phyloP scores from a whole-genome alignment of 1,140 invertebrate species.

The Choristoneura fumiferana region DNA sequence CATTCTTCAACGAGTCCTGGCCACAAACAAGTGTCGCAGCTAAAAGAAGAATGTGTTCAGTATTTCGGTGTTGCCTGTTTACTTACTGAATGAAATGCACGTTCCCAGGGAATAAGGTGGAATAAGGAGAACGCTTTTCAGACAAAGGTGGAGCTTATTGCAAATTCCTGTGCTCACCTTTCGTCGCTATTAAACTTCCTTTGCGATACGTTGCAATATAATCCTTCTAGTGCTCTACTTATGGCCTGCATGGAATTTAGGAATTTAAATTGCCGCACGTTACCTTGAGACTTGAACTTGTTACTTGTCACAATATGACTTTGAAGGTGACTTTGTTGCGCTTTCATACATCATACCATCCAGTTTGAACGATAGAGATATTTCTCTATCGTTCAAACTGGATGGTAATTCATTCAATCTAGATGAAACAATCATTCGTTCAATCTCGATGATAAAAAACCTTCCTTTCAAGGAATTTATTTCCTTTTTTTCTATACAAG shows the following conservation, averaged over 20 bases:
- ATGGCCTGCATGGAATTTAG: conserved; percentile 6
- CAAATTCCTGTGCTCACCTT: conserved; percentile 69
- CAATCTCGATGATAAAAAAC: too few species aligned
- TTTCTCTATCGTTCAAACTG: too few species aligned
- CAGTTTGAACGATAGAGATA: too few species aligned
- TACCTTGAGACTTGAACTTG: too few species aligned
- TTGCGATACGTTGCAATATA: conserved; percentile 53
- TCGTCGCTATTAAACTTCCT: conserved; percentile 57
- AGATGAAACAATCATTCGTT: too few species aligned
- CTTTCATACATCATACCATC: too few species aligned
- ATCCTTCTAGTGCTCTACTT: conserved; percentile 41
- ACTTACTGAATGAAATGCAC: conserved; percentile 64
- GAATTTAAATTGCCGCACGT: conserved; percentile 9
- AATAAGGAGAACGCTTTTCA: conserved; percentile 46
- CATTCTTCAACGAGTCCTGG: conserved; percentile 7
- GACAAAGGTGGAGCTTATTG: conserved; percentile 72
- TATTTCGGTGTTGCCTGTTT: conserved; percentile 31
- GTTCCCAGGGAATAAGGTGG: conserved; percentile 63
- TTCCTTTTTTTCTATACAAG: too few species aligned
- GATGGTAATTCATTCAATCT: too few species aligned
- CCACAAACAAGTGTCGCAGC: conserved; percentile 27
- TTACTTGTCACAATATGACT: too few species aligned
- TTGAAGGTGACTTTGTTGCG: too few species aligned
- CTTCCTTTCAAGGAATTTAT: too few species aligned
- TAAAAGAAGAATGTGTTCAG: conserved; percentile 36